Evolutionary conservation across 2,888 invertebrate genomes (phyloP).

Genomic region (Chloromyia formosa): DNA sequence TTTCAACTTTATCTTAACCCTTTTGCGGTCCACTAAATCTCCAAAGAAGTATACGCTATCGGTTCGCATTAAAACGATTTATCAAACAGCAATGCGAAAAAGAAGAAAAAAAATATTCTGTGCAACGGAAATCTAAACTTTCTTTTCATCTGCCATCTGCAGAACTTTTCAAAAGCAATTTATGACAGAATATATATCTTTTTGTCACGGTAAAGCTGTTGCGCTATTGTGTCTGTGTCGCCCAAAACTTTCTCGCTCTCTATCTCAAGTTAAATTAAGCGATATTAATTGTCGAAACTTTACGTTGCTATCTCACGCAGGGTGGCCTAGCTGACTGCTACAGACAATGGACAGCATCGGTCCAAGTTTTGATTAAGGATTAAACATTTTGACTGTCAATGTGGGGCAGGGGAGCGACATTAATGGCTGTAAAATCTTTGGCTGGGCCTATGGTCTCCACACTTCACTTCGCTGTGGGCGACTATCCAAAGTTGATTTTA

Average conservation of each 20-base stretch:
- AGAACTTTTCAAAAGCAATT: conserved; percentile 14
- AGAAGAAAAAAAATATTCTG: neutral
- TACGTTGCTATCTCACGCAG: conserved; percentile 1
- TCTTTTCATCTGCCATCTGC: conserved; percentile 19
- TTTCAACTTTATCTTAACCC: conserved; percentile 19
- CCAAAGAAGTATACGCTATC: neutral
- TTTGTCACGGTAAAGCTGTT: conserved; percentile 27
- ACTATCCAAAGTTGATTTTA: conserved; percentile 14
- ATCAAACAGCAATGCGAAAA: neutral
- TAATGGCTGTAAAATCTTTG: neutral
- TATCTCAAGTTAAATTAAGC: conserved; percentile 32
- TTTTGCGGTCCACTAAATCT: neutral
- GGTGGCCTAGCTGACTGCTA: too few species aligned
- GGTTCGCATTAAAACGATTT: neutral
- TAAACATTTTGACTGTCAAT: conserved; percentile 10
- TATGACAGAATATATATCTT: conserved; percentile 13
- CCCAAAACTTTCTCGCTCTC: neutral
- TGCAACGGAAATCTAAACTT: neutral
- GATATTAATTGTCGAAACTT: conserved; percentile 29
- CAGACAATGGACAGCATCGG: neutral
- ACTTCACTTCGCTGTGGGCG: neutral
- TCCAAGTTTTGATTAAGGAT: conserved; percentile 21
- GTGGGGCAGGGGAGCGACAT: neutral
- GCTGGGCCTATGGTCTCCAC: neutral
- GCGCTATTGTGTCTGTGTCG: conserved; percentile 12